These are phyloP conservation scores for Sinelater perroti DNA, from an alignment of 2,888 invertebrate genomes.

Conservation along the genomic window DNA sequence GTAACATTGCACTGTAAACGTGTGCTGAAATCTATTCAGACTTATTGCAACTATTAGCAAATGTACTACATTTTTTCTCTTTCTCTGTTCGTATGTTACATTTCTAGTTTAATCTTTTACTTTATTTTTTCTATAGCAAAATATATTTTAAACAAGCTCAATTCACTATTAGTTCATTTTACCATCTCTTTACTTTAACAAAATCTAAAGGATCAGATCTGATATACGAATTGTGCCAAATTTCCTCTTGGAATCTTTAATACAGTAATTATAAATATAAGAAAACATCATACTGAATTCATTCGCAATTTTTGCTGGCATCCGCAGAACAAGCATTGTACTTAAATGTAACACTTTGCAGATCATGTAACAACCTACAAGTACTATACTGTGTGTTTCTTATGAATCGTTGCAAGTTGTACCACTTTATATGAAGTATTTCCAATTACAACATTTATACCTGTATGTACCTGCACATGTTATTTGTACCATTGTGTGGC, in stretches of 20 bases:
- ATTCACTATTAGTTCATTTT: too few relatives aligned
- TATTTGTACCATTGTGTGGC: conserved; percentile 30
- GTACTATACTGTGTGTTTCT: conserved; percentile 32
- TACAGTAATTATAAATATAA: neutral
- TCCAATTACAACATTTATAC: conserved; percentile 17
- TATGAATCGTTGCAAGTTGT: conserved; percentile 35
- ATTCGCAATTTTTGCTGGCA: conserved; percentile 13
- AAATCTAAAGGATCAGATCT: too few relatives aligned
- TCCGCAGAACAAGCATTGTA: conserved; percentile 19
- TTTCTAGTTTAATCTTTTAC: too few relatives aligned
- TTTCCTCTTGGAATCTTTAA: neutral
- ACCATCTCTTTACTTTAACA: too few relatives aligned
- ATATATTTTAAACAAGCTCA: too few relatives aligned
- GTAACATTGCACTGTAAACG: too few relatives aligned
- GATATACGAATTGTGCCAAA: too few relatives aligned
- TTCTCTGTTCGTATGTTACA: too few relatives aligned
- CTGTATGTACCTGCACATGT: conserved; percentile 34
- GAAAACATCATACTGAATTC: neutral
- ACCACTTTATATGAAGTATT: conserved; percentile 24
- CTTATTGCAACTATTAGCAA: too few relatives aligned
- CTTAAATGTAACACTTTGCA: conserved; percentile 18
- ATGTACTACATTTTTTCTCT: too few relatives aligned
- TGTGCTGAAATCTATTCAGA: too few relatives aligned
- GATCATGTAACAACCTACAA: conserved; percentile 33
- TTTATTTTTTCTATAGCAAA: too few relatives aligned